phyloP scores from a whole-genome alignment of 2,113 vertebrate genomes.

The Mystacornis crossleyi region DNA sequence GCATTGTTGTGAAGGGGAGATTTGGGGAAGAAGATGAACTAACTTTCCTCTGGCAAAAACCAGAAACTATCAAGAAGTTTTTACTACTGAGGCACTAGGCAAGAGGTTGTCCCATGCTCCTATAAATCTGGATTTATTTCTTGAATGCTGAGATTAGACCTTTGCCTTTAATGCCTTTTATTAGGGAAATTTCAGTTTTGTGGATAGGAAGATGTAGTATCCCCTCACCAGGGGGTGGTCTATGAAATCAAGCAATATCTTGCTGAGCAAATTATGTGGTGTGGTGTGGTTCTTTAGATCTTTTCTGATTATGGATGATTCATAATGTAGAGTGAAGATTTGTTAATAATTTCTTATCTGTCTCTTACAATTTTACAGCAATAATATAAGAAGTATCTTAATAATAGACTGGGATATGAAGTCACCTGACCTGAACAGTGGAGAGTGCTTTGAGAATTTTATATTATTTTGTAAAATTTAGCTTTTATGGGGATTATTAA shows the following conservation, averaged over 20 bases:
- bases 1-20: neutral
- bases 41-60: neutral
- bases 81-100: neutral
- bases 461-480: neutral
- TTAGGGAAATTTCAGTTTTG: neutral
- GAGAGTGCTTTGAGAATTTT: neutral
- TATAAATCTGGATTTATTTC: neutral
- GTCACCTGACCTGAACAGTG: neutral
- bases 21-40: neutral
- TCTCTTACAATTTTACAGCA: neutral
- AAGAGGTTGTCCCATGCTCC: neutral
- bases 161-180: neutral
- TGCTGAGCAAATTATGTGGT: neutral
- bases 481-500: neutral
- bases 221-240: neutral
- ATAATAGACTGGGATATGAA: neutral
- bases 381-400: neutral
- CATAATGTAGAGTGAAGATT: neutral
- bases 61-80: neutral
- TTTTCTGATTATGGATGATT: neutral
- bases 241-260: neutral
- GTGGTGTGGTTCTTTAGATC: neutral
- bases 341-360: neutral
- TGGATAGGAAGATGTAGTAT: neutral
- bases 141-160: neutral